Conservation (phyloP, 2,797 vertebrate species). For the Cryptoblepharus egeriae region DNA sequence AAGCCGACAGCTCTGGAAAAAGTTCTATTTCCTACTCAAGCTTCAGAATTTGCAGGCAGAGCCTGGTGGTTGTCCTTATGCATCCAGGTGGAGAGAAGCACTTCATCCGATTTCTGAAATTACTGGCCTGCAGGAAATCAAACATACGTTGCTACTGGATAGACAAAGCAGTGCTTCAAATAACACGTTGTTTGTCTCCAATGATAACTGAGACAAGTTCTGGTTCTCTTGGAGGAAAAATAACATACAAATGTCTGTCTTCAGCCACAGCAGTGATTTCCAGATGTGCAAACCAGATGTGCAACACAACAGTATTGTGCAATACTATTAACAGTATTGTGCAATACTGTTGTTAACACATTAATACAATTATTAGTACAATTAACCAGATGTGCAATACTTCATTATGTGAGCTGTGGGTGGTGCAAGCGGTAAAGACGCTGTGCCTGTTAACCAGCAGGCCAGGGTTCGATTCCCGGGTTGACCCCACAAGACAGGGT, state of each 20-base stretch:
- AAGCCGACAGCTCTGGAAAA: conserved; percentile 28
- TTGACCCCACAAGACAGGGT: too few relatives aligned
- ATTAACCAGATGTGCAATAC: neutral
- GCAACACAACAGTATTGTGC: too few relatives aligned
- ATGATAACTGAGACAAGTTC: neutral
- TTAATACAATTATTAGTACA: too few relatives aligned
- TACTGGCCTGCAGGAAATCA: neutral
- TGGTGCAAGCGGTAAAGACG: too few relatives aligned
- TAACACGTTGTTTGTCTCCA: neutral
- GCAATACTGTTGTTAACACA: too few relatives aligned
- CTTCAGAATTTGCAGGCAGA: conserved; percentile 9
- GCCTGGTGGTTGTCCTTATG: neutral
- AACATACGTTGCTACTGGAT: neutral
- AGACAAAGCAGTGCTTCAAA: neutral
- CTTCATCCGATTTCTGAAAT: neutral
- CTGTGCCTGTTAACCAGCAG: too few relatives aligned
- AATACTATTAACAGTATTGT: too few relatives aligned
- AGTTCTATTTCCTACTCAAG: conserved; percentile 12
- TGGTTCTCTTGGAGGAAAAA: neutral
- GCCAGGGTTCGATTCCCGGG: too few relatives aligned
- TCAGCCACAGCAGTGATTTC: neutral
- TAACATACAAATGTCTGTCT: neutral
- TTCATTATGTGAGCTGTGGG: neutral
- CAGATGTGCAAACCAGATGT: neutral
- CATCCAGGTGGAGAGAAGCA: neutral